These are phyloP conservation scores for Drosophila prosaltans DNA, from an alignment of 1,140 invertebrate genomes.

Conservation along the genomic window DNA sequence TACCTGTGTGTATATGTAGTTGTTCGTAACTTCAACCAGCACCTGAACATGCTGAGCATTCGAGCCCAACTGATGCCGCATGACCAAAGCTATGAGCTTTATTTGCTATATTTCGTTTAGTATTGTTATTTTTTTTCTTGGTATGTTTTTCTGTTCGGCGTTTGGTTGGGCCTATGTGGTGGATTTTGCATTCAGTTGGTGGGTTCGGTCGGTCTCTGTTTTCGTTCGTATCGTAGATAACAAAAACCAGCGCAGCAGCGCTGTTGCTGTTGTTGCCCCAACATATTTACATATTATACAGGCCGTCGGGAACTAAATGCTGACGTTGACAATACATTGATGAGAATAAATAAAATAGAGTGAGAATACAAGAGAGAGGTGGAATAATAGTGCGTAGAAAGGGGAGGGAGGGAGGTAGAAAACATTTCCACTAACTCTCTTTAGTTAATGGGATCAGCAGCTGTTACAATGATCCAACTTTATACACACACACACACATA, in stretches of 20 bases:
- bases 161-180: conserved; percentile 4
- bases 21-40: background rate
- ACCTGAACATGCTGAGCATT: conserved; percentile 68
- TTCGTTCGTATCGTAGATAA: conserved; percentile 17
- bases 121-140: conserved; percentile 46
- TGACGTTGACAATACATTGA: conserved; percentile 49
- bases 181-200: conserved; percentile 10
- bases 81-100: conserved; percentile 73
- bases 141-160: background rate
- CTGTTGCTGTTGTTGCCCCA: conserved; percentile 40
- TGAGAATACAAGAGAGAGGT: background rate
- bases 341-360: conserved; percentile 23
- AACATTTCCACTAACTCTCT: conserved; percentile 1
- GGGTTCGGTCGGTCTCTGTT: conserved; percentile 1
- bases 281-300: conserved; percentile 67
- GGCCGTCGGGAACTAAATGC: conserved; percentile 16
- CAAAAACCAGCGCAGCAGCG: conserved; percentile 8
- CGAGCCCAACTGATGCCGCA: conserved; percentile 74
- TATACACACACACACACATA: background rate
- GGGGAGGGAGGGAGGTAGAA: background rate
- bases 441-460: conserved; percentile 16
- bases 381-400: too few species aligned
- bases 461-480: conserved; percentile 4
- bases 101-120: conserved; percentile 70
- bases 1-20: background rate